Evolutionary conservation across 2,888 invertebrate species (phyloP).

Genomic region (Eucera pruinosa): DNA sequence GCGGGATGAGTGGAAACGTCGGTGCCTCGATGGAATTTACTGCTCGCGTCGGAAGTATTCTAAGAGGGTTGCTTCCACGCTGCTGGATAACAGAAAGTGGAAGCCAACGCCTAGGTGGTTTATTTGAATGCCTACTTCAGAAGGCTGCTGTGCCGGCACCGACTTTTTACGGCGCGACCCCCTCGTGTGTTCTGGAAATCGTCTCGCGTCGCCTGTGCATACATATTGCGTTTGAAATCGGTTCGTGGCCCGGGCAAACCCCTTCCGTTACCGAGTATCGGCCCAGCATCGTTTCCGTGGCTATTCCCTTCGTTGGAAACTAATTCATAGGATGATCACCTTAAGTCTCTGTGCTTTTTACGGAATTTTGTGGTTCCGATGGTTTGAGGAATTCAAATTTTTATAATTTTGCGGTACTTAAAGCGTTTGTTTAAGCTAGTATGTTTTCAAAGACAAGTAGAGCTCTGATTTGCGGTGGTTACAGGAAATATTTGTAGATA

Average conservation of each 20-base stretch:
- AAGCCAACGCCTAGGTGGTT: conserved; percentile 78
- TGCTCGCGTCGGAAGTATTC: conserved; percentile 79
- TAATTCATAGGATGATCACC: neutral
- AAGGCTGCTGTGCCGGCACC: conserved; percentile 61
- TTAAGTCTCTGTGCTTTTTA: neutral
- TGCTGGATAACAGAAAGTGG: conserved; percentile 77
- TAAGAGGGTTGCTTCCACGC: conserved; percentile 80
- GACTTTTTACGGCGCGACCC: conserved; percentile 58
- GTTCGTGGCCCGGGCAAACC: neutral
- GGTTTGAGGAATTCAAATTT: no score
- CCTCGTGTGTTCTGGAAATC: conserved; percentile 53
- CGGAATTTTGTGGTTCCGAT: neutral
- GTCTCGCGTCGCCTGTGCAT: conserved; percentile 44
- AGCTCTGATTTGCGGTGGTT: no score
- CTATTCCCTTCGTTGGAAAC: neutral
- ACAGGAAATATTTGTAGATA: no score
- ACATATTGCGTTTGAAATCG: conserved; percentile 37
- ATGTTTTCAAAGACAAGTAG: no score
- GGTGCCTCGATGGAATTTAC: conserved; percentile 78
- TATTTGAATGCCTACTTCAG: conserved; percentile 81
- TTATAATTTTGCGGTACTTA: no score
- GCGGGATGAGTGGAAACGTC: conserved; percentile 65
- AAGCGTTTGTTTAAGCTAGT: no score
- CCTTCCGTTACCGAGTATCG: neutral
- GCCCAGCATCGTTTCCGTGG: neutral